Evolutionary conservation across 1,140 invertebrate genomes (phyloP).

Genomic region (Cephus cinctus): DNA sequence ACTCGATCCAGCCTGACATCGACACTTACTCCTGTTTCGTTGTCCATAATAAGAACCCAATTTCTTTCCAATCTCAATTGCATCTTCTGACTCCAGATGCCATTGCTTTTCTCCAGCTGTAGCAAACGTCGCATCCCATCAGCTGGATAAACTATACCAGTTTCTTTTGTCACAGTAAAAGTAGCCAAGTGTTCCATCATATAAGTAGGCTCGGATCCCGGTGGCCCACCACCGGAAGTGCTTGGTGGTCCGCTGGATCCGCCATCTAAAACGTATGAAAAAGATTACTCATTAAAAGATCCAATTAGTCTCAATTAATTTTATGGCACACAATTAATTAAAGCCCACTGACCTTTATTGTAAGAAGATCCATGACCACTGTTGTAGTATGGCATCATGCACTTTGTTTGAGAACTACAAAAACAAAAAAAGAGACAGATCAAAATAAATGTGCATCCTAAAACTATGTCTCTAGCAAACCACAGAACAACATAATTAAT

Average conservation of each 20-base stretch:
- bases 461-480: neutral
- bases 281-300: neutral
- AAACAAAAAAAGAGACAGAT: slow-evolving; percentile 10
- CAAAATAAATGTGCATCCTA: neutral
- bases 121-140: slow-evolving; percentile 95
- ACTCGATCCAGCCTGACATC: neutral
- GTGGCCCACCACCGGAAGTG: slow-evolving; percentile 33
- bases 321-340: too few species aligned
- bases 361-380: slow-evolving; percentile 43
- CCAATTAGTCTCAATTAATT: slow-evolving; percentile 2
- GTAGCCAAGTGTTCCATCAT: slow-evolving; percentile 96
- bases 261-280: slow-evolving; percentile 23
- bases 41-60: slow-evolving; percentile 93
- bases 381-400: slow-evolving; percentile 46
- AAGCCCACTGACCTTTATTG: slow-evolving; percentile 37
- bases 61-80: slow-evolving; percentile 83
- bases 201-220: slow-evolving; percentile 73
- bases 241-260: slow-evolving; percentile 26
- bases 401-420: slow-evolving; percentile 7
- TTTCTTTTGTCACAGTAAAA: slow-evolving; percentile 89
- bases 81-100: slow-evolving; percentile 99
- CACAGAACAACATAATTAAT: too few species aligned
- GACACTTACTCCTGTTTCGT: slow-evolving; percentile 86
- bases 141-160: slow-evolving; percentile 81
- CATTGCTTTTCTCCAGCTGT: slow-evolving; percentile 95